Evolutionary conservation across 2,113 vertebrate genomes (phyloP), one percentile per base, ranked within the genome.

Genomic region (Sylvietta virens): DNA sequence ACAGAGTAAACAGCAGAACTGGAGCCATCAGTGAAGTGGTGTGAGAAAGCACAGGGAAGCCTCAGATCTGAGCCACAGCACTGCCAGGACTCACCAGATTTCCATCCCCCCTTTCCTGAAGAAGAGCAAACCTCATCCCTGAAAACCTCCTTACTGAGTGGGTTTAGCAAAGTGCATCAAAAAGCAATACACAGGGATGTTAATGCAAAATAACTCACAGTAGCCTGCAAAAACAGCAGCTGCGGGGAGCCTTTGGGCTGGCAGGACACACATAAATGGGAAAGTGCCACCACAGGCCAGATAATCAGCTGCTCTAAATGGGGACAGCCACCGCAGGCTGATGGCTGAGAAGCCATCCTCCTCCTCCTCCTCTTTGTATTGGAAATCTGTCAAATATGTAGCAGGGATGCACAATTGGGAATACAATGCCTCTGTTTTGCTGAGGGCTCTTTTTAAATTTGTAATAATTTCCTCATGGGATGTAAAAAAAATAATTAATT

Each of bases 1-100:
- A 10, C 10, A 69, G n/a, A 4, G 4, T 54, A 56, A 84, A 23
- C 0, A 3, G 44, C 23, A 79, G n/a, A 13, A n/a, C 10, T 0
- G 0, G 31, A 74, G 30, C 42, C 53, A 48, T 1, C 40, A 6
- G 11, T 0, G 0, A 53, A 88, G 19, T 0, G 0, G 11, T 18
- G 28, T 0, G 0, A 62, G 74, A 64, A 1, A 3, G 21, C 5
- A 0, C 18, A 42, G 53, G 65, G 30, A 51, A 74, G 8, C 21
- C 28, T 33, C 13, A 0, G 40, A 42, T 16, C 37, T 66, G 80
- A 86, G 28, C 64, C 62, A 28, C 0, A 0, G 48, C n/a, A 39
- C 76, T 23, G 14, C 3, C 0, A 44, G 40, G 26, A 33, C 40
- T 47, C 61, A 28, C 7, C 15, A 15, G 28, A 22, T 83, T 45